These are phyloP conservation scores for Acomys russatus DNA, from an alignment of 2,797 vertebrate species.

Conservation along the genomic window DNA sequence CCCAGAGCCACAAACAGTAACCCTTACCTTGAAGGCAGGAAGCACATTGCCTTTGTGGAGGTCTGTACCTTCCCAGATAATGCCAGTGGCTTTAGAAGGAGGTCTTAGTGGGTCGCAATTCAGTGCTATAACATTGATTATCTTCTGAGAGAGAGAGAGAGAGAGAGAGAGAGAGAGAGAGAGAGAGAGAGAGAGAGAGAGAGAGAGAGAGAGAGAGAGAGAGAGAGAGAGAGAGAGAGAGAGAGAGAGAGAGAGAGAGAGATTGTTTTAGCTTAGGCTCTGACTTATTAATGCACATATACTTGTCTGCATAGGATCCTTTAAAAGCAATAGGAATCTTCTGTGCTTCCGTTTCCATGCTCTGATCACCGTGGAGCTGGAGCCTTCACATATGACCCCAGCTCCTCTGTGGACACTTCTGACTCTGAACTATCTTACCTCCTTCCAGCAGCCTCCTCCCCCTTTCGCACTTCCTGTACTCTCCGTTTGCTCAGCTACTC, in stretches of 20 bases:
- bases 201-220: too few species aligned
- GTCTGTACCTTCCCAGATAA: background rate
- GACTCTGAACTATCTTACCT: background rate
- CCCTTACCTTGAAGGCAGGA: conserved; percentile 55
- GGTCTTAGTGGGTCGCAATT: background rate
- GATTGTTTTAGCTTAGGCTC: background rate
- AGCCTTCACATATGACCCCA: background rate
- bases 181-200: too few species aligned
- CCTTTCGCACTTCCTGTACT: background rate
- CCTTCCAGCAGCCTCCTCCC: too few species aligned
- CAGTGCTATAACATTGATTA: background rate
- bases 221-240: too few species aligned
- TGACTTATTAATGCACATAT: background rate
- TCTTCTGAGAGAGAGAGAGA: background rate
- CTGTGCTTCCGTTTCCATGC: background rate
- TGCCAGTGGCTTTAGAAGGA: background rate
- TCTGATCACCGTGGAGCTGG: background rate
- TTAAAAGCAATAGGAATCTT: background rate
- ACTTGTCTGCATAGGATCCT: background rate
- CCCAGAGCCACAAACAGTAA: background rate
- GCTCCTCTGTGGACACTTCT: background rate
- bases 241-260: too few species aligned
- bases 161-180: too few species aligned
- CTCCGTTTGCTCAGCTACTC: background rate
- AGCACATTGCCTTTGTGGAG: background rate